Evolutionary conservation across 2,113 vertebrate genomes (phyloP).

Genomic region (Caretta caretta): DNA sequence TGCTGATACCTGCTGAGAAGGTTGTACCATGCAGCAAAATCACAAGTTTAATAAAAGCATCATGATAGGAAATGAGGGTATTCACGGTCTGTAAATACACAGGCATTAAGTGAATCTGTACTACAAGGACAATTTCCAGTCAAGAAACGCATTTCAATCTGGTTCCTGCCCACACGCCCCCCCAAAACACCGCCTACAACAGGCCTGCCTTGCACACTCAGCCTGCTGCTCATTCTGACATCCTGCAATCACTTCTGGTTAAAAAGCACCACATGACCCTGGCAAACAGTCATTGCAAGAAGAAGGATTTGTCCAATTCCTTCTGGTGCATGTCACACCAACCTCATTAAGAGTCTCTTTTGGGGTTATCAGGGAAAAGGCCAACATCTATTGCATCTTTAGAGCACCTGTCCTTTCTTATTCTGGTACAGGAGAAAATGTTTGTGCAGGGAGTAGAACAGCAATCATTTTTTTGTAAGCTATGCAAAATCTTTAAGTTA

Average conservation of each 20-base stretch:
- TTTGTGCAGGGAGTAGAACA: not conserved
- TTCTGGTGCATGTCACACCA: not conserved
- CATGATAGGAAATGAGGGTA: not conserved
- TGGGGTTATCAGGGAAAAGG: not conserved
- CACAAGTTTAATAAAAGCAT: conserved; percentile 24
- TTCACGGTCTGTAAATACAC: not conserved
- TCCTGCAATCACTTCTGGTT: not conserved
- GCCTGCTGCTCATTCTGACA: not conserved
- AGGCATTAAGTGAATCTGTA: not conserved
- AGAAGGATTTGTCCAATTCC: not conserved
- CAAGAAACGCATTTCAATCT: conserved; percentile 18
- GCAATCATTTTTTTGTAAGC: not conserved
- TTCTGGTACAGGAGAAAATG: not conserved
- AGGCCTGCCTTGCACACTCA: conserved; percentile 19
- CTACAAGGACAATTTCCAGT: conserved; percentile 2
- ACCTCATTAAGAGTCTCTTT: not conserved
- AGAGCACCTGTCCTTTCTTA: not conserved
- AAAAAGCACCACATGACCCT: conserved; percentile 24
- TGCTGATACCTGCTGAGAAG: not conserved
- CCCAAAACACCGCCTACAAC: conserved; percentile 7
- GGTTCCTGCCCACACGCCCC: not conserved
- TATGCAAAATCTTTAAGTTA: not conserved
- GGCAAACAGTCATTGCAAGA: not conserved
- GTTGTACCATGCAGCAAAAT: not conserved
- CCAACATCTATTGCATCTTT: not conserved